Evolutionary conservation across 2,113 vertebrate species (phyloP), one percentile per base, ranked within the genome.

Genomic region (Otolemur garnettii): DNA sequence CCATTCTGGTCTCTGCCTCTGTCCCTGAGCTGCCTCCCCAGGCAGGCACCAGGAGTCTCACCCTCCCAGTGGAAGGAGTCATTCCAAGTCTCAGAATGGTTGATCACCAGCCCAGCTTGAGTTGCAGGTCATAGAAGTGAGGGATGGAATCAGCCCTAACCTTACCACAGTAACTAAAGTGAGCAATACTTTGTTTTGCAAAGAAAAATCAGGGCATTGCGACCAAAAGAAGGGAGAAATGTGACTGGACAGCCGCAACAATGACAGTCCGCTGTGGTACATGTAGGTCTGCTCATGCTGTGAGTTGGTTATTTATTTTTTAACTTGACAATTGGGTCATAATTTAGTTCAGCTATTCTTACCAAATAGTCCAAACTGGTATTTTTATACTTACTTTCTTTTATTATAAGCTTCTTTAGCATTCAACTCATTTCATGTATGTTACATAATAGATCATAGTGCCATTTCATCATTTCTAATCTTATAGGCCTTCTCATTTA

Each of bases 221-320:
- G 79, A 90, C 38, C 38, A 64, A 92, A 95, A 92, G 74, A 69
- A 93, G 14, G n/a, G 59, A 96, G 35, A 35, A 69, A 75, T 60
- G 14, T 55, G 42, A 21, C 2, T 50, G 38, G 50, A 33, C 22
- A 85, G 50, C 24, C 84, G 10, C 50, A 66, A 18, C 35, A 72
- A 55, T 62, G 74, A 82, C 68, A n/a, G 24, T 66, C 77, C 50
- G 15, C 69, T 87, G 10, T 55, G 75, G 45, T 14, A 13, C 1
- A 24, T 13, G 30, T 12, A 38, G 13, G 68, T 28, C 38, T 17
- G 17, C 19, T 93, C 59, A 57, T 7, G 0, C 33, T 33, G 19
- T 79, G 21, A 74, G 13, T 53, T 21, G 69, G 30, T 38, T 72
- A 3, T 53, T 93, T 77, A 69, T 80, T 75, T 64, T 93, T 66